Base-by-base conservation (phyloP, 2,888 invertebrate genomes). In the Trissolcus brochymenae region DNA sequence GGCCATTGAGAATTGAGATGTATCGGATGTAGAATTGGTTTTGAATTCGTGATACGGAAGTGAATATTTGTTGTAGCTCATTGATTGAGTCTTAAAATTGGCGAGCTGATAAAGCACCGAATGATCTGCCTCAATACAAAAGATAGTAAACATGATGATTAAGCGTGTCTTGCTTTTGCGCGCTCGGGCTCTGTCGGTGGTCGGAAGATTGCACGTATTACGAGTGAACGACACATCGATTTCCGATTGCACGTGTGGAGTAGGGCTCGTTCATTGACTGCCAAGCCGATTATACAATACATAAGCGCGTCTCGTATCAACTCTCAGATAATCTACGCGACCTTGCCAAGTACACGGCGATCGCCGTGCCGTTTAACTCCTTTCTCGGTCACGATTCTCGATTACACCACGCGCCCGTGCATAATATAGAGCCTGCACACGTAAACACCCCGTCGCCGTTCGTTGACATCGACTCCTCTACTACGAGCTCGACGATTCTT, bases 321-420 rank as follows among this genome's bases (percentile, higher is more conserved):
- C 78, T 72, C 78, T 54, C 73, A 81, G 82, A 81, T 82, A 81
- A 82, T 84, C 80, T 75, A 81, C 80, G 81, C 82, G 83, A 81
- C 84, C 84, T 85, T 85, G 86, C 81, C 83, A 79, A 82, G 81
- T 81, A 80, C 83, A 80, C 77, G 72, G 51, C 76, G 73, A 55
- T 64, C 71, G 57, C 79, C 81, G 59, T 67, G 51, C 61, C 73
- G 70, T 78, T 70, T 71, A 70, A 67, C 71, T 67, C 66, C 62
- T 79, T 79, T 81, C 82, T 82, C 82, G 82, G 83, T 84, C 84
- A 82, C 83, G 82, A 84, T 82, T 83, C 74, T 60, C 81, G 82
- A 83, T 82, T 83, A 81, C 81, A 74, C 62, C 80, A 76, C 66
- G 62, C 60, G 51, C 29, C 49, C 56, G 60, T 54, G 60, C 50